Base-by-base conservation (phyloP, 2,888 invertebrate genomes). In the Deilephila porcellus region DNA sequence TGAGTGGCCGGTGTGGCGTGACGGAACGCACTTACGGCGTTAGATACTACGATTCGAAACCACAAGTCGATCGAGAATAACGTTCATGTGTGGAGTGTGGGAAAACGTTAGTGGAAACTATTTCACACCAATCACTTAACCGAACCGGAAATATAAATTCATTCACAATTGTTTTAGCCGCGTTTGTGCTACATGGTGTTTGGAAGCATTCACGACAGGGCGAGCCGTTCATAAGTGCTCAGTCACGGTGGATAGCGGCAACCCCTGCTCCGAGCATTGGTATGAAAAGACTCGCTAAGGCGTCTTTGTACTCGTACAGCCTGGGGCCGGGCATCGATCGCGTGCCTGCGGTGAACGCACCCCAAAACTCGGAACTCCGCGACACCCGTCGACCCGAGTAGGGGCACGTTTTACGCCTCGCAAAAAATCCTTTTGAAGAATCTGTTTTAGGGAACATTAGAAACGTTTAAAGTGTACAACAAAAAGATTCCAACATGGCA, bases 281-380 rank as follows among this genome's bases (percentile, higher is more conserved):
- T 86, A 85, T 83, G 84, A 83, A 84, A 88, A 83, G 82, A 85
- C 84, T 83, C 86, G 86, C 86, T 83, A 88, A 85, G 87, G 85
- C 88, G 86, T 89, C 88, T 90, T 90, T 87, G 85, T 87, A 82
- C 82, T 76, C 74, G 75, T 82, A 86, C 86, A 84, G 87, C 84
- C 87, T 85, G 88, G 86, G 89, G 88, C 85, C 83, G 88, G 85
- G 90, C 89, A 93, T 93, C 93, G 94, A 94, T 94, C 93, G 93
- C 87, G 85, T 81, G 83, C 83, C 82, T 86, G 89, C 91, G 91
- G 90, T 90, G 90, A 92, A 89, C 92, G 91, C 91, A 90, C 93
- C 93, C 93, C 89, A 88, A 91, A 45, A 89, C 89, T 87, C 85
- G 81, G 81, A 86, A 84, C 86, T 85, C 87, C 89, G 86, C 64